Base-by-base conservation (phyloP, 2,888 invertebrate genomes). In the Encarsia formosa region DNA sequence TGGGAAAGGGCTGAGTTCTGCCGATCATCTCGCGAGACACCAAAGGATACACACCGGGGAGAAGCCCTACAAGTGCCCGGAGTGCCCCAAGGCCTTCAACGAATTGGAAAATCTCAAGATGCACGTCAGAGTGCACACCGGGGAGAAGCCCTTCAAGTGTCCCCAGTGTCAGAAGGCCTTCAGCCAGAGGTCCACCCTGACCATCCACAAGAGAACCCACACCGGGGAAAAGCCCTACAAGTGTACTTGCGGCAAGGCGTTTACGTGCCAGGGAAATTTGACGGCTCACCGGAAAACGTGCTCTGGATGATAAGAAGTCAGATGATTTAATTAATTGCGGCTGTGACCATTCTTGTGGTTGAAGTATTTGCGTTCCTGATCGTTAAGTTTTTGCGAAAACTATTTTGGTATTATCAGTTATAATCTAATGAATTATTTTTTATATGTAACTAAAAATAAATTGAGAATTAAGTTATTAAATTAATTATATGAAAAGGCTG, bases 21-120 rank as follows among this genome's bases (percentile, higher is more conserved):
- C 72, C 1, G 77, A 76, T 32, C 75, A 76, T 20, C 62, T 78
- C 26, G 76, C 77, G 57, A 74, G 75, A 41, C 78, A 79, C 55
- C 59, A 74, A 26, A 67, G 76, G 16, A 76, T 77, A 19, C 81
- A 81, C 57, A 79, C 77, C 1, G 80, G 80, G 0, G 80, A 80
- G 53, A 80, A 79, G 56, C 76, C 77, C 1, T 76, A 75, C 53
- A 74, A 75, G 1, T 78, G 78, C 57, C 73, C 75, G 50, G 69
- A 73, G 5, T 78, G 78, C 58, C 77, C 76, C 29, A 77, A 78
- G 58, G 75, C 71, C 13, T 78, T 77, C 60, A 74, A 75, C 16
- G 76, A 75, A 35, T 73, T 74, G 2, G 74, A 75, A 49, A 76
- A 76, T 54, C 63, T 78, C 13, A 64, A 73, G 8, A 71, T 75